phyloP scores from a whole-genome alignment of 1,140 invertebrate species.

The Heliconius himera region DNA sequence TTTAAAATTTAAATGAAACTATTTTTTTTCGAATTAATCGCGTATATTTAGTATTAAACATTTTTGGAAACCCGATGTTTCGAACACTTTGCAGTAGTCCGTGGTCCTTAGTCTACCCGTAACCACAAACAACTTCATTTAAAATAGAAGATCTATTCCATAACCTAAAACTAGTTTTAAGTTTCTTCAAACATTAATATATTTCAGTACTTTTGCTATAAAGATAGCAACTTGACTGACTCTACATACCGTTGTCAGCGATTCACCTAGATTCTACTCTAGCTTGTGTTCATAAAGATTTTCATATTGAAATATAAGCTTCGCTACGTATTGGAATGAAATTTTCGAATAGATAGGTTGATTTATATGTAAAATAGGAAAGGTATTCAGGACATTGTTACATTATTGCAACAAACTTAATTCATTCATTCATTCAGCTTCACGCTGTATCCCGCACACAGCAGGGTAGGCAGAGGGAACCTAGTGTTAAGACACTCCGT shows the following conservation, averaged over 20 bases:
- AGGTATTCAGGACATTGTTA: background rate
- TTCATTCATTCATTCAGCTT: too few relatives aligned
- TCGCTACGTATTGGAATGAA: background rate
- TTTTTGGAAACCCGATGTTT: too few relatives aligned
- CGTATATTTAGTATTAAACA: too few relatives aligned
- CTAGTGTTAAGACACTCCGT: too few relatives aligned
- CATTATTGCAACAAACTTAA: background rate
- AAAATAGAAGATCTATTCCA: too few relatives aligned
- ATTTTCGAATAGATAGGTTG: background rate
- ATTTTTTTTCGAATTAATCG: too few relatives aligned
- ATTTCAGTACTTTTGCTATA: background rate
- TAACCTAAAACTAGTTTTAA: background rate
- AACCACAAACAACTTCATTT: too few relatives aligned
- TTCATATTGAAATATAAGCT: slow-evolving; percentile 11
- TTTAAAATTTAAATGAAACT: too few relatives aligned
- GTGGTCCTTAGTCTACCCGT: too few relatives aligned
- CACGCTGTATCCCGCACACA: too few relatives aligned
- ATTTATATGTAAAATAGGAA: background rate
- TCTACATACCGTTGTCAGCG: background rate
- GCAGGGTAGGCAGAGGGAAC: too few relatives aligned
- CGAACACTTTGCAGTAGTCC: too few relatives aligned
- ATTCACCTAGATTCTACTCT: background rate
- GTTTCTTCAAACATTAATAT: background rate
- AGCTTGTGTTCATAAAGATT: background rate
- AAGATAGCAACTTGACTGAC: background rate